Conservation (phyloP, 1,140 invertebrate species). For the Aradophagus sp. region DNA sequence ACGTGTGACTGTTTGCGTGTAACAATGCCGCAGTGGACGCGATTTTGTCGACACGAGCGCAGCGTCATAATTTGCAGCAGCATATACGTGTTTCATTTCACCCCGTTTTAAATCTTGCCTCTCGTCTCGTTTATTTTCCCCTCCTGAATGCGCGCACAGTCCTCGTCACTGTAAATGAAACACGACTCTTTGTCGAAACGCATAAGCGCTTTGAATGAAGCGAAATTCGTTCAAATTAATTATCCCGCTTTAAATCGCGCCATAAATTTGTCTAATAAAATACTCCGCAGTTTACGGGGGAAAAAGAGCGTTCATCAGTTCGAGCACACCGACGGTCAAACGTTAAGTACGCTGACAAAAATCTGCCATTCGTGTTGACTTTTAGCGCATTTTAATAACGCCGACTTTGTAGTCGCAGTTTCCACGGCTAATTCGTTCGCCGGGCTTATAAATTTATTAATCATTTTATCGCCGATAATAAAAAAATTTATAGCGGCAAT, state of each 20-base stretch:
- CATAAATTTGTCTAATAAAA: slow-evolving; percentile 63
- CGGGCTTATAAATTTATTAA: no score
- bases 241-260: slow-evolving; percentile 63
- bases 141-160: slow-evolving; percentile 18
- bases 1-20: slow-evolving; percentile 5
- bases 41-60: slow-evolving; percentile 43
- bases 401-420: no score
- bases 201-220: slow-evolving; percentile 55
- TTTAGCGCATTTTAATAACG: no score
- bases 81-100: slow-evolving; percentile 41
- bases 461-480: no score
- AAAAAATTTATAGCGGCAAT: no score
- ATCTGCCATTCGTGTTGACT: no score
- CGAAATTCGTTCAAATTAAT: slow-evolving; percentile 70
- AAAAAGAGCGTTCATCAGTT: no score
- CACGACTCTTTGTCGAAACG: slow-evolving; percentile 53
- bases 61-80: slow-evolving; percentile 47
- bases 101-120: slow-evolving; percentile 45
- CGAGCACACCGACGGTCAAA: slow-evolving; percentile 10
- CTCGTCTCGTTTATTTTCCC: slow-evolving; percentile 42
- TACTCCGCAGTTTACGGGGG: slow-evolving; percentile 22
- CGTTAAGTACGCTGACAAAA: slow-evolving; percentile 14
- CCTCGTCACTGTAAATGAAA: slow-evolving; percentile 56
- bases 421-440: no score
- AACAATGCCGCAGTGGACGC: slow-evolving; percentile 31